Base-by-base conservation (phyloP, 2,113 vertebrate species). In the Mellivora capensis region DNA sequence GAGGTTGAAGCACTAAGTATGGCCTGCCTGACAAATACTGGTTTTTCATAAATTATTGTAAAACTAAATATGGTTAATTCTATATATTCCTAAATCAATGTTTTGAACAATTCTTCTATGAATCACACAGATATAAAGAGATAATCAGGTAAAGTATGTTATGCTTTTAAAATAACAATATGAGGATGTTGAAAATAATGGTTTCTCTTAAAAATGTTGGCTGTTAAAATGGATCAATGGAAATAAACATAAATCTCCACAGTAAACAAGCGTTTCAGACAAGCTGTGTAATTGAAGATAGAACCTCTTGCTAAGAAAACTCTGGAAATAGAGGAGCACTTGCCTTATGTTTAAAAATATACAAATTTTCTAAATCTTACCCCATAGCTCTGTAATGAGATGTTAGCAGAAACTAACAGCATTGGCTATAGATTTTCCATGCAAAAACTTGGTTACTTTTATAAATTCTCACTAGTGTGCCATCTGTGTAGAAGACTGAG, bases 381-480 rank as follows among this genome's bases (percentile, higher is more conserved):
- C 21, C 61, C n/a, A 6, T 89, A 82, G 44, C 72, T 94, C 59
- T 92, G 29, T 92, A 76, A 91, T 76, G 37, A 96, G 83, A 79
- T 85, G 29, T 92, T 85, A 74, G 67, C 74, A 94, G 61, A 95
- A 92, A 95, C 44, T 86, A 90, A 95, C 10, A 90, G 80, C 67
- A 52, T 34, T 87, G 25, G 54, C 72, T 79, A 44, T 79, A 88
- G 69, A 71, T 47, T 96, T 94, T 9, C 80, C 76, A 90, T 67
- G 47, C 31, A 91, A 71, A 93, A 96, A 37, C 25, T 62, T 69
- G 83, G 59, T 96, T 82, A 87, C 93, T 96, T 97, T 96, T 49
- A 59, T 42, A 79, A 91, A 93, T 91, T 96, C 44, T 87, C 69
- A 93, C 17, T 91, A 21, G 34, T 42, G 31, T 12, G 64, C 57